Conservation (phyloP, 2,888 invertebrate species). For the Hirtodrosophila cameraria region DNA sequence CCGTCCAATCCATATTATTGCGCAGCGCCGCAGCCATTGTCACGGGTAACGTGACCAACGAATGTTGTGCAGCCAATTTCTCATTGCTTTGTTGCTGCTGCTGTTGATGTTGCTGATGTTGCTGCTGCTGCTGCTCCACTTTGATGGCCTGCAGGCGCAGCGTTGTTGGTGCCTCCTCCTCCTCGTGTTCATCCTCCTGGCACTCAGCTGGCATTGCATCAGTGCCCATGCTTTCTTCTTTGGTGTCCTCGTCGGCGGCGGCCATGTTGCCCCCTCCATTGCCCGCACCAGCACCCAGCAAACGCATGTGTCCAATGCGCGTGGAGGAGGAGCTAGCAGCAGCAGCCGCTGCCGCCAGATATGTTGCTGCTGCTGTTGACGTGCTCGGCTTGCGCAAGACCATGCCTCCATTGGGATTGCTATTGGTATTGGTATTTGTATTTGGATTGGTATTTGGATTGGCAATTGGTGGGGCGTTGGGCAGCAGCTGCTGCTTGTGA, state of each 20-base stretch:
- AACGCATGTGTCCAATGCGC: constrained; percentile 67
- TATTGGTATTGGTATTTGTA: background rate
- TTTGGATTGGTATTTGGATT: constrained; percentile 1
- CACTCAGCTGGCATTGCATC: constrained; percentile 22
- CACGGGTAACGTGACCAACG: constrained; percentile 51
- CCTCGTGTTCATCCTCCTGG: constrained; percentile 34
- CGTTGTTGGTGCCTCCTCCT: constrained; percentile 13
- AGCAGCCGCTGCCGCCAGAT: constrained; percentile 1
- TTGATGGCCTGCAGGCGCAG: constrained; percentile 66
- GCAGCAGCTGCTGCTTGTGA: constrained; percentile 47
- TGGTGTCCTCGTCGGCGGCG: constrained; percentile 66
- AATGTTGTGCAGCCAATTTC: constrained; percentile 51
- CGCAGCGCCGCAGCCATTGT: constrained; percentile 53
- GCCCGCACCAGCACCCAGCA: constrained; percentile 26
- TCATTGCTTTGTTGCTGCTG: constrained; percentile 28
- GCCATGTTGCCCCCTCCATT: constrained; percentile 46
- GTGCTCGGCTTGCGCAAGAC: constrained; percentile 69
- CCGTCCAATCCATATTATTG: constrained; percentile 72
- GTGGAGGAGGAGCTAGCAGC: constrained; percentile 24
- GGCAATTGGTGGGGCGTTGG: background rate
- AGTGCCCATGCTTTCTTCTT: constrained; percentile 65
- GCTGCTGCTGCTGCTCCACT: constrained; percentile 50
- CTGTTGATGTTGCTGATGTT: constrained; percentile 8
- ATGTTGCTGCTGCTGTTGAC: constrained; percentile 36
- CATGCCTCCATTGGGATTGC: constrained; percentile 48